These are phyloP conservation scores for Trileptium ribeirensis DNA, from an alignment of 2,888 invertebrate species.

Conservation along the genomic window DNA sequence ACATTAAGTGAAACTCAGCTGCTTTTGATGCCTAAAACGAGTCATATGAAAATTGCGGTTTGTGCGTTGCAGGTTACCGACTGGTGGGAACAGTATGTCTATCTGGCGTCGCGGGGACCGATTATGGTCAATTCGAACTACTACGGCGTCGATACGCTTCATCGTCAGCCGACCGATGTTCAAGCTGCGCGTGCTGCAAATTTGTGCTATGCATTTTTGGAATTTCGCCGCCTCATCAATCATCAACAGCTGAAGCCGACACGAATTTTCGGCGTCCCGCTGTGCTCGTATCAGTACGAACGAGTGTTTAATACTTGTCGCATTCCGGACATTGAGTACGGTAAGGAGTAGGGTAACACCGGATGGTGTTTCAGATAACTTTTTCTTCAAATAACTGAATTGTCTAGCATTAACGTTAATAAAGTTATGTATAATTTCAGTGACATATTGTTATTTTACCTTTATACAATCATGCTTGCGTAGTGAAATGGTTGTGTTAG, in stretches of 20 bases:
- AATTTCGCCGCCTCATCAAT: slow-evolving; percentile 79
- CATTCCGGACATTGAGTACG: slow-evolving; percentile 79
- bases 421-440: too few species aligned
- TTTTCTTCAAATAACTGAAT: too few species aligned
- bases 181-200: slow-evolving; percentile 77
- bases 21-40: too few species aligned
- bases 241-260: slow-evolving; percentile 89
- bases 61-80: slow-evolving; percentile 67
- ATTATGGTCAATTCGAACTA: slow-evolving; percentile 98
- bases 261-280: slow-evolving; percentile 78
- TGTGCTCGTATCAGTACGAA: slow-evolving; percentile 97
- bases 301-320: slow-evolving; percentile 91
- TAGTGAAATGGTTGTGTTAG: too few species aligned
- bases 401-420: too few species aligned
- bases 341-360: too few species aligned
- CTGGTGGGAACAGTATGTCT: slow-evolving; percentile 99
- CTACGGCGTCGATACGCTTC: slow-evolving; percentile 69
- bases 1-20: too few species aligned
- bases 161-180: slow-evolving; percentile 51
- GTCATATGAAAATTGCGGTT: too few species aligned
- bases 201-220: slow-evolving; percentile 72
- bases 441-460: too few species aligned
- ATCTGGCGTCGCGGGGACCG: slow-evolving; percentile 84
- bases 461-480: too few species aligned
- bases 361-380: too few species aligned